Base-by-base conservation (phyloP, 2,113 vertebrate genomes). In the Entomyzon cyanotis region DNA sequence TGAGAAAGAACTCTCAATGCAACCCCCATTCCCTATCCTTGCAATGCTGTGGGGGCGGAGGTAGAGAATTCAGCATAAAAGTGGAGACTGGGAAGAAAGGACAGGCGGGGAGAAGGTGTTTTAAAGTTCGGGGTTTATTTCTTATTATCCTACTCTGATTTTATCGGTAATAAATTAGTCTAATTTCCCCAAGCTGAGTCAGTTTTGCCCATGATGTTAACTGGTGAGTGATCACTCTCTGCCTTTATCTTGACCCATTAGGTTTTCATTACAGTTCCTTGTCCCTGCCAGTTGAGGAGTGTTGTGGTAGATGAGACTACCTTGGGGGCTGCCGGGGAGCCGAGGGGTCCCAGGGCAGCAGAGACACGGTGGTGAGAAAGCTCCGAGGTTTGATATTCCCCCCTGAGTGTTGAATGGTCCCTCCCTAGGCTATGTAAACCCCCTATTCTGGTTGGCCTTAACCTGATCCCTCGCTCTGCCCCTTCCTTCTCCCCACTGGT, bases 61-160 rank as follows among this genome's bases (percentile, higher is more conserved):
- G 20, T 30, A 41, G 20, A 24, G 13, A 68, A 46, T 9, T 74
- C 0, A 0, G 7, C 12, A 30, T 19, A 46, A 59, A 30, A 67
- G 23, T 11, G 7, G 33, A 52, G 39, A 24, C 37, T 52, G 24
- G 16, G 9, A 60, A 60, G 30, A 60, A 60, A 5, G 4, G 16
- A 68, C 28, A 25, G 6, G 16, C 15, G 9, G 14, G 11, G 13
- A 68, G 30, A n/a, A 52, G 13, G 6, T 18, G 13, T 60, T 60
- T 41, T 22, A 68, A 41, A 28, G 15, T 53, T 65, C 37, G 35
- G 7, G 22, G 5, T 44, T 82, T 68, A 18, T 52, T 68, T 82
- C n/a, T 53, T 46, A 53, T 12, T 47, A 39, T 52, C 7, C 3
- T 52, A 18, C 13, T 30, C 24, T 53, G 16, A 68, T 60, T 75